Conservation (phyloP, 2,797 vertebrate genomes). For the Notolabrus celidotus region DNA sequence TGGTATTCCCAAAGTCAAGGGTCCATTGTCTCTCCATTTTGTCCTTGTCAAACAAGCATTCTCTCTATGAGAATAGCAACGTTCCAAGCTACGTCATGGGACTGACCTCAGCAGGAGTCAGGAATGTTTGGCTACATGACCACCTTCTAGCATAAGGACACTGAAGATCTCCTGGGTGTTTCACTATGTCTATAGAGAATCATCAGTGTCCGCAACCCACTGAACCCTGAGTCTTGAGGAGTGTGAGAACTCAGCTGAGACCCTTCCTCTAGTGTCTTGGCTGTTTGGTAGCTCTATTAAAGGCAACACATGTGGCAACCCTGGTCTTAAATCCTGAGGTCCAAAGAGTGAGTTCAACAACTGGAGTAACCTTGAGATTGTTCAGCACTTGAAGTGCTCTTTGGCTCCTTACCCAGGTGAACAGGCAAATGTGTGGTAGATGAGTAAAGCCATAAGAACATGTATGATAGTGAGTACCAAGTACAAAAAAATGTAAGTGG, state of each 20-base stretch:
- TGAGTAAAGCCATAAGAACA: no score
- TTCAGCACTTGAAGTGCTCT: no score
- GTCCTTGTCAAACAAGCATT: neutral
- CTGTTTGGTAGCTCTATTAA: constrained; percentile 1
- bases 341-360: neutral
- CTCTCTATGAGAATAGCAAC: neutral
- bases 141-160: neutral
- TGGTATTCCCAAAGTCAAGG: neutral
- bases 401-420: no score
- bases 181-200: constrained; percentile 17
- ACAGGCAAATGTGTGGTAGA: no score
- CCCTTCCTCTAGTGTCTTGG: neutral
- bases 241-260: constrained; percentile 4
- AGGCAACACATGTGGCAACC: neutral
- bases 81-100: neutral
- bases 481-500: no score
- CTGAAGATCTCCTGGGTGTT: constrained; percentile 11
- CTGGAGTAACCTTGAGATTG: no score
- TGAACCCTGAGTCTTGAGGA: constrained; percentile 6
- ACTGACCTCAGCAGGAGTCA: constrained; percentile 2
- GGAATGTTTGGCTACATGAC: constrained; percentile 17
- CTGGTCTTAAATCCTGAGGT: neutral
- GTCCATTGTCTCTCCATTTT: constrained; percentile 1
- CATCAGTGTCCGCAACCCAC: neutral
- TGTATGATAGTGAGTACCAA: no score